Conservation (phyloP, 2,797 vertebrate species). For the Phoeniculus purpureus region DNA sequence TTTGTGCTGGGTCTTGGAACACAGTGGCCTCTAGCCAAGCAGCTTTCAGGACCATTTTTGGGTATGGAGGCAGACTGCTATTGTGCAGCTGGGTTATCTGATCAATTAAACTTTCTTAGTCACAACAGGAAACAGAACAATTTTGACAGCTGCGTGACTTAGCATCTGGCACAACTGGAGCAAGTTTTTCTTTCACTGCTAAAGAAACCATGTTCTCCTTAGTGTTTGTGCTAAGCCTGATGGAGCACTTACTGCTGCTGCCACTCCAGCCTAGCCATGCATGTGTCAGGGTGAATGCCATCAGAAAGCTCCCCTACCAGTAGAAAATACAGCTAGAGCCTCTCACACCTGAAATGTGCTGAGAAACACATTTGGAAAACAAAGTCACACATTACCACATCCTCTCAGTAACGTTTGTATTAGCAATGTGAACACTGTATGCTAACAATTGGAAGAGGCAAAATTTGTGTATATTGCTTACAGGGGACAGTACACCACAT, state of each 20-base stretch:
- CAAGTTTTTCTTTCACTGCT: constrained; percentile 4
- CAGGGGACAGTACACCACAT: background rate
- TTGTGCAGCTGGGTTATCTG: background rate
- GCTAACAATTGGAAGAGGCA: background rate
- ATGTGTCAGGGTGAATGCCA: accelerated
- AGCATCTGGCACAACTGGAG: constrained; percentile 31
- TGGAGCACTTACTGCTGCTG: background rate
- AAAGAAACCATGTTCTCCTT: constrained; percentile 13
- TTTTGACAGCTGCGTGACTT: background rate
- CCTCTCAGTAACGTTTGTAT: accelerated
- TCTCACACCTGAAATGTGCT: background rate
- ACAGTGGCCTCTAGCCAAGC: background rate
- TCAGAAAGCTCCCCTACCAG: background rate
- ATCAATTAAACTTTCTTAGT: constrained; percentile 24
- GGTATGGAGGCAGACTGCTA: background rate
- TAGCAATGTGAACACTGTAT: background rate
- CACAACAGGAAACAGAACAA: background rate
- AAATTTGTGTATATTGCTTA: background rate
- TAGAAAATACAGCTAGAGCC: background rate
- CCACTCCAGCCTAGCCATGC: background rate
- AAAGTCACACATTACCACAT: background rate
- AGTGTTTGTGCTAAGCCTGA: background rate
- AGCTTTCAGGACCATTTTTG: background rate
- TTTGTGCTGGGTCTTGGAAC: background rate
- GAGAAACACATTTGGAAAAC: background rate